Percentiles rank a stretch among this genome's conserved stretches.
These are phyloP conservation scores for Podarcis raffonei DNA, from an alignment of 2,113 vertebrate genomes.

Conservation along the genomic window DNA sequence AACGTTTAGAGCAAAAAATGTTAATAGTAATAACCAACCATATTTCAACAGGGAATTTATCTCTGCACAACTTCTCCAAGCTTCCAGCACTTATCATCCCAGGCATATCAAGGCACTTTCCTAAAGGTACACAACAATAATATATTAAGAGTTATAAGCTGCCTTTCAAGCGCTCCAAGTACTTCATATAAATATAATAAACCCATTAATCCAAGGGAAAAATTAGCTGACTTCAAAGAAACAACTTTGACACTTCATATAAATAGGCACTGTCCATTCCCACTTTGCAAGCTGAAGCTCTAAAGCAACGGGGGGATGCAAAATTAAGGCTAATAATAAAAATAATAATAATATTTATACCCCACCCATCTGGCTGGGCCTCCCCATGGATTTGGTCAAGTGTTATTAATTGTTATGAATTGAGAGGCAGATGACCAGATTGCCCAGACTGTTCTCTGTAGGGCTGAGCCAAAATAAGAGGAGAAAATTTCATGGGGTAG, in stretches of 20 bases:
- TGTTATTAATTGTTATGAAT: no score
- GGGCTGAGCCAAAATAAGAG: no score
- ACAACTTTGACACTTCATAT: not conserved
- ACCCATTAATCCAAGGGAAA: no score
- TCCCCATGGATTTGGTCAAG: no score
- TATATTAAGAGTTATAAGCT: conserved; percentile 64
- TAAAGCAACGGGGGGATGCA: no score
- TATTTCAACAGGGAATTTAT: conserved; percentile 70
- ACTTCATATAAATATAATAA: conserved; percentile 18
- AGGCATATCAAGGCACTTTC: conserved; percentile 70
- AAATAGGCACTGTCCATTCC: conserved; percentile 38
- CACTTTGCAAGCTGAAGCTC: conserved; percentile 35
- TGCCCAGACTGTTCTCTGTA: no score
- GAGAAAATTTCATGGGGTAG: no score
- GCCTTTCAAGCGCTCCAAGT: conserved; percentile 50
- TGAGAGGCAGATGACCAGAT: no score
- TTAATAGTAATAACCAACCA: not conserved
- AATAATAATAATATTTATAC: no score
- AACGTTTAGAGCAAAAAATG: conserved; percentile 69
- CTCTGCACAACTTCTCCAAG: conserved; percentile 67
- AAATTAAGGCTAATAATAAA: no score
- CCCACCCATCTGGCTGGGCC: no score
- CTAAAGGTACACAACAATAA: conserved; percentile 71
- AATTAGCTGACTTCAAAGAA: no score
- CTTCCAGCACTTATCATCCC: conserved; percentile 69